Conservation (phyloP, 2,888 invertebrate genomes). For the Rhorus exstirpatorius region DNA sequence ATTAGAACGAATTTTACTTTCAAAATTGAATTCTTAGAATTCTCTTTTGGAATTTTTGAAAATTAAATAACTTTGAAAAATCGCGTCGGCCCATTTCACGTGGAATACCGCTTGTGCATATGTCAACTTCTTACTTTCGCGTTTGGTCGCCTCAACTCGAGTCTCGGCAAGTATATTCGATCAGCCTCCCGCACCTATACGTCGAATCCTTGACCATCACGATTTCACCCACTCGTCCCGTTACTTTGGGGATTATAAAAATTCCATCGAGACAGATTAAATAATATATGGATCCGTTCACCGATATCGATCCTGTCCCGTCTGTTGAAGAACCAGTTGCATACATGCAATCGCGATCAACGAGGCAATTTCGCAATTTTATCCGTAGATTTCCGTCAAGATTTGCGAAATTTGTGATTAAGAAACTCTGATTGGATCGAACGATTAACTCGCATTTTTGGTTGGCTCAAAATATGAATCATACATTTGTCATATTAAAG, state of each 20-base stretch:
- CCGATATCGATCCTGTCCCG: constrained; percentile 49
- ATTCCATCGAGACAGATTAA: constrained; percentile 38
- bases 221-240: constrained; percentile 4
- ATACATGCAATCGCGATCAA: not conserved
- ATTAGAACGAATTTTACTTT: no score
- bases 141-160: constrained; percentile 50
- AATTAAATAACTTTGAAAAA: not conserved
- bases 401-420: no score
- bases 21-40: no score
- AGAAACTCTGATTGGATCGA: no score
- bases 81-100: not conserved
- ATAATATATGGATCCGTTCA: constrained; percentile 34
- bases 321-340: constrained; percentile 17
- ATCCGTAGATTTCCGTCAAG: no score
- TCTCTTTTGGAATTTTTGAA: no score
- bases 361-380: not conserved
- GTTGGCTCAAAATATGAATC: no score
- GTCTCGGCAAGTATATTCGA: constrained; percentile 45
- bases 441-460: no score
- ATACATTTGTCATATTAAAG: no score
- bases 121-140: not conserved
- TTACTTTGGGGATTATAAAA: constrained; percentile 52
- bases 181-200: constrained; percentile 5
- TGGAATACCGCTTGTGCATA: not conserved
- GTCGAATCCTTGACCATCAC: constrained; percentile 8